Evolutionary conservation across 2,888 invertebrate species (phyloP), one percentile per base, ranked within the genome.

Genomic region (Ichneumoninae sp.): DNA sequence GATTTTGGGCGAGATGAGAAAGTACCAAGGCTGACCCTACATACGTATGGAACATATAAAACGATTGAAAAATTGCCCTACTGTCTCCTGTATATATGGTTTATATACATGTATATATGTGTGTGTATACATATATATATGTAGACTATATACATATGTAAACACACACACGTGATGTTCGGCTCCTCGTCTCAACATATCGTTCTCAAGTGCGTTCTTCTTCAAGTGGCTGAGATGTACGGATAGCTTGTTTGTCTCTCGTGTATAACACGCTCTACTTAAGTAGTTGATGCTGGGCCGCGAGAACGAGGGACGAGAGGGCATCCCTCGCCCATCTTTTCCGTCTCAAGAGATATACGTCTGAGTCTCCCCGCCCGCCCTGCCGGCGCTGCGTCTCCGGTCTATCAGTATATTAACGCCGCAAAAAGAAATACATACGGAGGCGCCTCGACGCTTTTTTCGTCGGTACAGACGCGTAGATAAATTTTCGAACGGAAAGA

Each of bases 241-340:
- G 76, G 44, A 80, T 83, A 72, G 83, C 80, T 80, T 80, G 83
- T 84, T 83, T 77, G 83, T 84, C 83, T 84, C 83, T 80, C 72
- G 52, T 74, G 83, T 76, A 72, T 76, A 77, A 84, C 83, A 84
- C 77, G 80, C 77, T 80, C 68, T 78, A 69, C 80, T 80, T 77
- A 65, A 84, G 80, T 84, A 80, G 76, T 77, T 72, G 76, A 79
- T 80, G 76, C 71, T 72, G 80, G 44, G 19, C 10, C 68, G 30
- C 30, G 62, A 19, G 70, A 30, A 52, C 52, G 36, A 36, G 78
- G 54, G 74, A 7, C 30, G 60, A 30, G 60, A 13, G 60, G 16
- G 60, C 30, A 16, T 30, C 60, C 10, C 30, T 62, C 60, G 30
- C 60, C n/a, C 60, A 30, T 62, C 60, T 62, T 66, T 76, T 83